These are phyloP conservation scores for Monoplex corrugatus DNA, from an alignment of 2,888 invertebrate genomes.

Conservation along the genomic window DNA sequence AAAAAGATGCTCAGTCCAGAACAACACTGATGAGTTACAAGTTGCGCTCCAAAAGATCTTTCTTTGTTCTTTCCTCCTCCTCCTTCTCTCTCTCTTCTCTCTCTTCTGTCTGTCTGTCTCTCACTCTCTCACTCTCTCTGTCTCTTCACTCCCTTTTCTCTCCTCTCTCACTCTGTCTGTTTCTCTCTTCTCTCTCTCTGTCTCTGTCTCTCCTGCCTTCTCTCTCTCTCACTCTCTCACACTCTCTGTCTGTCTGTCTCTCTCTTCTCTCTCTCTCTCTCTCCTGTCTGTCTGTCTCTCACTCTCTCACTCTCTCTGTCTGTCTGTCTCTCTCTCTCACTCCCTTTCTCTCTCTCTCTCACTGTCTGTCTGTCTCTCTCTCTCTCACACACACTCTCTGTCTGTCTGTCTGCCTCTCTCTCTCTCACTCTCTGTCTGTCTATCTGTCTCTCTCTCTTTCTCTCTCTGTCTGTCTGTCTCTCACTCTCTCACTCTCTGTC, in stretches of 20 bases:
- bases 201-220: neutral
- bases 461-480: slow-evolving; percentile 8
- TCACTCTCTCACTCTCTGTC: neutral
- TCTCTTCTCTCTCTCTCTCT: neutral
- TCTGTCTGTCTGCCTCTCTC: slow-evolving; percentile 5
- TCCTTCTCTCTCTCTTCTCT: neutral
- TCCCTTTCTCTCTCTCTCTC: neutral
- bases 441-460: slow-evolving; percentile 20
- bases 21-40: no score
- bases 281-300: neutral
- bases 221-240: neutral
- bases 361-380: neutral
- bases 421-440: neutral
- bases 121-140: no score
- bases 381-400: neutral
- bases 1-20: no score
- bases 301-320: no score
- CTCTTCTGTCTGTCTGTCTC: neutral
- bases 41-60: no score
- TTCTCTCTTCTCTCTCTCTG: neutral
- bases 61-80: neutral
- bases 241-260: neutral
- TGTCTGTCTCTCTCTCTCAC: neutral
- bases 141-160: neutral
- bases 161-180: neutral